Evolutionary conservation across 2,113 vertebrate genomes (phyloP).

Genomic region (Menidia beryllina): DNA sequence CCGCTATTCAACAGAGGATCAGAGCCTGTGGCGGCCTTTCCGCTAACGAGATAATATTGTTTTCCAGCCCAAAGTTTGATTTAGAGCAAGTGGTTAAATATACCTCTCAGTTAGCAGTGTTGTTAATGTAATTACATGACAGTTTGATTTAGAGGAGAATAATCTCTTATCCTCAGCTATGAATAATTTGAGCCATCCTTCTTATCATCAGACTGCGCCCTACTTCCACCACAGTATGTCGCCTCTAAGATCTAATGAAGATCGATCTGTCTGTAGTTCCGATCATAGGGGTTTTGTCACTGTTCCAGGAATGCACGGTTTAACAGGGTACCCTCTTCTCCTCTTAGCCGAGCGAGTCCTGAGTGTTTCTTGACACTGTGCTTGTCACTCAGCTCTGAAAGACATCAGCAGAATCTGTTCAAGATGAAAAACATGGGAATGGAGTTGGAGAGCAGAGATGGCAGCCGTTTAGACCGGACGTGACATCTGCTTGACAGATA

Average conservation of each 20-base stretch:
- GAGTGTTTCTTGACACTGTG: conserved; percentile 51
- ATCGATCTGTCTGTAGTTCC: conserved; percentile 42
- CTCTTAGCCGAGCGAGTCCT: conserved; percentile 34
- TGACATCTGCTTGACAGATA: conserved; percentile 72
- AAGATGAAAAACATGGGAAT: conserved; percentile 75
- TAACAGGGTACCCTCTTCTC: conserved; percentile 27
- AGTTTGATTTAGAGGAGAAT: conserved; percentile 54
- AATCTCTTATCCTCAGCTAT: conserved; percentile 33
- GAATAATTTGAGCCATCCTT: conserved; percentile 38
- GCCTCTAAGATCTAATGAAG: conserved; percentile 50
- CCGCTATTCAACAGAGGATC: conserved; percentile 48
- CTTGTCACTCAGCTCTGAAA: conserved; percentile 67
- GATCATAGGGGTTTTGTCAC: conserved; percentile 39
- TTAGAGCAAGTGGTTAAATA: conserved; percentile 58
- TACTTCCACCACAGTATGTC: conserved; percentile 24
- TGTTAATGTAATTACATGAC: conserved; percentile 62
- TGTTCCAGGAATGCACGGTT: conserved; percentile 44
- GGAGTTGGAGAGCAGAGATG: conserved; percentile 70
- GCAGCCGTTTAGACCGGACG: conserved; percentile 77
- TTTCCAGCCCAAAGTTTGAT: conserved; percentile 55
- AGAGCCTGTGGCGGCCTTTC: conserved; percentile 32
- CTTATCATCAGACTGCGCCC: conserved; percentile 47
- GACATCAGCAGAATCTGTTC: conserved; percentile 61
- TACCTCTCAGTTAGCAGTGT: conserved; percentile 55
- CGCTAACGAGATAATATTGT: conserved; percentile 68